Evolutionary conservation across 1,140 invertebrate species (phyloP).

Genomic region (Orius laevigatus): DNA sequence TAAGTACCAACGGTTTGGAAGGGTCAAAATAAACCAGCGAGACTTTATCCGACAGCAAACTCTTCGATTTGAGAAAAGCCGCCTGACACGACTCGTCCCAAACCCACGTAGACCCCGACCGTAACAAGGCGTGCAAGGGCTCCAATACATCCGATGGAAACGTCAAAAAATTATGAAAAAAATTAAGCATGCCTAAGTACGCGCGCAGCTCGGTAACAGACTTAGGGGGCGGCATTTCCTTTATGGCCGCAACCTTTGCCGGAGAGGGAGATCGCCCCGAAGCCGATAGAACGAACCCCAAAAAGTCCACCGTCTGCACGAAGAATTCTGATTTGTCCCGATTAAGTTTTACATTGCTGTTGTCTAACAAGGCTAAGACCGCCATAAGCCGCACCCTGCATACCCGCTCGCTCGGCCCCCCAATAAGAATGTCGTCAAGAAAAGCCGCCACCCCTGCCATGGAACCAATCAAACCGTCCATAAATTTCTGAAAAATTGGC

Average conservation of each 20-base stretch:
- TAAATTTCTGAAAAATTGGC: slow-evolving; percentile 25
- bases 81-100: slow-evolving; percentile 13
- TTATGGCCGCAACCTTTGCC: slow-evolving; percentile 6
- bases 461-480: slow-evolving; percentile 22
- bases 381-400: not conserved
- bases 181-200: slow-evolving; percentile 6
- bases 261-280: not conserved
- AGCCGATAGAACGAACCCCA: slow-evolving; percentile 3
- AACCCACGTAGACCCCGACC: slow-evolving; percentile 1
- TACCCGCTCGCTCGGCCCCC: not conserved
- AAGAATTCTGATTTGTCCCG: not conserved
- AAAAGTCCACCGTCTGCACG: not conserved
- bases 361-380: slow-evolving; percentile 11
- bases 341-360: not conserved
- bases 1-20: slow-evolving; percentile 16
- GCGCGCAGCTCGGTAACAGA: slow-evolving; percentile 3
- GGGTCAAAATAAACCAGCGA: slow-evolving; percentile 19
- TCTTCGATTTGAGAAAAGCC: slow-evolving; percentile 17
- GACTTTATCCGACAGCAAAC: slow-evolving; percentile 5
- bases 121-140: slow-evolving; percentile 11
- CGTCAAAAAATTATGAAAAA: slow-evolving; percentile 11
- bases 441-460: slow-evolving; percentile 2
- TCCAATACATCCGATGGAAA: slow-evolving; percentile 9
- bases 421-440: slow-evolving; percentile 7
- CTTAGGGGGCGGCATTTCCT: slow-evolving; percentile 4